Conservation (phyloP, 2,113 vertebrate species). For the Spilogale gracilis region DNA sequence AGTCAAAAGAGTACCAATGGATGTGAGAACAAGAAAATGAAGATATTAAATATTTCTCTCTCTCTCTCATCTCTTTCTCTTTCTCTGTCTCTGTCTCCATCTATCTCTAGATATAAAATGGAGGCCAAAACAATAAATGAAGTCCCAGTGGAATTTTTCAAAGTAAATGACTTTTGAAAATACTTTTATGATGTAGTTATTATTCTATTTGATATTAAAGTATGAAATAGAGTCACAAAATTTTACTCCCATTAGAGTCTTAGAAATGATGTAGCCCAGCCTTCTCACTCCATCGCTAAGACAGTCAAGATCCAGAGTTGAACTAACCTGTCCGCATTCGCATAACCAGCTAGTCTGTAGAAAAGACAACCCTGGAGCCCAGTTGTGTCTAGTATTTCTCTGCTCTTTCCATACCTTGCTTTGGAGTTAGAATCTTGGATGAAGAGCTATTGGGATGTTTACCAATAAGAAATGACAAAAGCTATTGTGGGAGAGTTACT, state of each 20-base stretch:
- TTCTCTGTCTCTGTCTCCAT: neutral
- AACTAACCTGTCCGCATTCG: neutral
- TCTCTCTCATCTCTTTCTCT: neutral
- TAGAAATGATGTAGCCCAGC: neutral
- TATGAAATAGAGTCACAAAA: neutral
- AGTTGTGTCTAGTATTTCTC: neutral
- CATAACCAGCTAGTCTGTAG: neutral
- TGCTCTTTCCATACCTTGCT: neutral
- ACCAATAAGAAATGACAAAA: neutral
- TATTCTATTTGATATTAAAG: neutral
- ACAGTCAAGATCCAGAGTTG: neutral
- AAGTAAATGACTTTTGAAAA: constrained; percentile 1
- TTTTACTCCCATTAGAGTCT: neutral
- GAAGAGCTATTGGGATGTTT: neutral
- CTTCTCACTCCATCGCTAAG: neutral
- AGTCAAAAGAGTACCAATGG: neutral
- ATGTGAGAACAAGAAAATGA: neutral
- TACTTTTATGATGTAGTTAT: neutral
- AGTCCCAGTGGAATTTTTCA: neutral
- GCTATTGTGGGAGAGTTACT: neutral
- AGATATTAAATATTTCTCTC: neutral
- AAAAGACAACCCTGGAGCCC: neutral
- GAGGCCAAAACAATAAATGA: neutral
- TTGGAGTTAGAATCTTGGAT: neutral
- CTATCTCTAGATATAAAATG: neutral